phyloP scores from a whole-genome alignment of 2,888 invertebrate genomes.

The Aethes cnicana region DNA sequence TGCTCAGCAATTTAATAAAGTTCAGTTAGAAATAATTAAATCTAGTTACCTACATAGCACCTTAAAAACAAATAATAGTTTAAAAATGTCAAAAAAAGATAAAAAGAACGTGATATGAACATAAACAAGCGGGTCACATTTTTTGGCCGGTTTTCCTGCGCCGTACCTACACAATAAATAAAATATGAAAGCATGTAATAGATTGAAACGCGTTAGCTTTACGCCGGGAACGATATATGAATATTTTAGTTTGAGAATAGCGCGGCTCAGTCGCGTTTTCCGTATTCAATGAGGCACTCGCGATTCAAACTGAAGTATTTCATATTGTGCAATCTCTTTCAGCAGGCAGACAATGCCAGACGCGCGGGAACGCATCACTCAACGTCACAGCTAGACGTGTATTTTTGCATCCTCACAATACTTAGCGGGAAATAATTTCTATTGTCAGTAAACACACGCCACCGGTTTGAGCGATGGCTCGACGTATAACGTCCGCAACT shows the following conservation, averaged over 20 bases:
- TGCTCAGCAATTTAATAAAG: too few species aligned
- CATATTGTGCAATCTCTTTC: slow-evolving; percentile 78
- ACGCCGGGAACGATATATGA: slow-evolving; percentile 56
- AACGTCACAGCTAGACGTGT: slow-evolving; percentile 71
- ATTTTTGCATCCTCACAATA: slow-evolving; percentile 75
- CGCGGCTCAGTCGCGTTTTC: slow-evolving; percentile 43
- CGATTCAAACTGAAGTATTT: slow-evolving; percentile 73
- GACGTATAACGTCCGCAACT: slow-evolving; percentile 42
- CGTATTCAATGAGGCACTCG: slow-evolving; percentile 70
- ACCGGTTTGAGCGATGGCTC: slow-evolving; percentile 58
- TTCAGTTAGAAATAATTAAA: too few species aligned
- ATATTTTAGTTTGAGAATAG: slow-evolving; percentile 64
- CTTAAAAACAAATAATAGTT: too few species aligned
- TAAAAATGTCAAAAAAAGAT: too few species aligned
- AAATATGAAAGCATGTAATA: slow-evolving; percentile 10
- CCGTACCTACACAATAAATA: too few species aligned
- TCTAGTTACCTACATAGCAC: too few species aligned
- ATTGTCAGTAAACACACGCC: slow-evolving; percentile 68
- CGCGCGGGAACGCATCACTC: slow-evolving; percentile 75
- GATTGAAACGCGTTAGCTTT: slow-evolving; percentile 47
- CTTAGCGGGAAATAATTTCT: slow-evolving; percentile 73
- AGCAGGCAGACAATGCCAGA: slow-evolving; percentile 68
- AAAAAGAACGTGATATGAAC: too few species aligned
- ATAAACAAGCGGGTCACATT: too few species aligned
- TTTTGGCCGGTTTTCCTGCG: too few species aligned